These are phyloP conservation scores for Fratercula arctica DNA, from an alignment of 2,797 vertebrate genomes.

Conservation along the genomic window DNA sequence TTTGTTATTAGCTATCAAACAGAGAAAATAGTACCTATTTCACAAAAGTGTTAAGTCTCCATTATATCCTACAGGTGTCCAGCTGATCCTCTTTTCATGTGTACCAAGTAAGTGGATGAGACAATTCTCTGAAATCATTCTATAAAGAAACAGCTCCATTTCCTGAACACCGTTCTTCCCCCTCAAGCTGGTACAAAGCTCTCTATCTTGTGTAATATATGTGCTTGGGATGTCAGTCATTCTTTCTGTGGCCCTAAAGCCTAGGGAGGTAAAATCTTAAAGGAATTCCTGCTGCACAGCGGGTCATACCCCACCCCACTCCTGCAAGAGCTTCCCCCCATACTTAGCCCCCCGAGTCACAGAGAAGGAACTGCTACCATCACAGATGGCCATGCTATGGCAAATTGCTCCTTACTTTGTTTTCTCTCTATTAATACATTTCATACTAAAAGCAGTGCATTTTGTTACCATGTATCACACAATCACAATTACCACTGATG, in stretches of 20 bases:
- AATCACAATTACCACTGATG: neutral
- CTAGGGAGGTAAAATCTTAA: neutral
- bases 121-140: slow-evolving; percentile 10
- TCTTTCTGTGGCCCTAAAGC: neutral
- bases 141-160: neutral
- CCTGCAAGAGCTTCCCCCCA: neutral
- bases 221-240: neutral
- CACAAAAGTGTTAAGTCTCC: neutral
- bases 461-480: neutral
- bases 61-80: neutral
- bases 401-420: neutral
- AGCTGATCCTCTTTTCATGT: neutral
- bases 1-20: slow-evolving; percentile 31
- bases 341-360: neutral
- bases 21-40: slow-evolving; percentile 25
- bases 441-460: neutral
- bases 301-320: neutral
- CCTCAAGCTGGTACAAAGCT: neutral
- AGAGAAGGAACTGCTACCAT: neutral
- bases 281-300: neutral
- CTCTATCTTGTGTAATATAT: neutral
- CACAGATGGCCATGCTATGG: accelerated
- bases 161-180: neutral
- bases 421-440: neutral
- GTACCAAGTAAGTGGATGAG: neutral